Base-by-base conservation (phyloP, 2,797 vertebrate species). In the Xyrichtys novacula region DNA sequence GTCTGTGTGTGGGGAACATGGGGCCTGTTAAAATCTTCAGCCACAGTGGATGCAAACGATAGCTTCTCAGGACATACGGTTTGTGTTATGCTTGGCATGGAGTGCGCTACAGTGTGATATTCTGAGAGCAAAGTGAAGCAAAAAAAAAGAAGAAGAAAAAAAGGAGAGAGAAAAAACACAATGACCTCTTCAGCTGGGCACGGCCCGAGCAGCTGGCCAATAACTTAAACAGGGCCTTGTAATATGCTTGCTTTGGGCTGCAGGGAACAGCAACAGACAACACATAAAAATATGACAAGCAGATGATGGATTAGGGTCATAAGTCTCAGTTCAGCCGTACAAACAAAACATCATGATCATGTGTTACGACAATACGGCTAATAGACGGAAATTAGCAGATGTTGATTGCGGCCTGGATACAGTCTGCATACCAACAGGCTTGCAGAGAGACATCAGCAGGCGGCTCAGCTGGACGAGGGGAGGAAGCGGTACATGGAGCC, bases 261-360 rank as follows among this genome's bases (percentile, higher is more conserved):
- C 84, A 80, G 91, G 94, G 91, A 94, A 85, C 89, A 87, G 88
- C 90, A 91, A 34, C 77, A 93, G 94, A 94, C 92, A 94, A 94
- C 88, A 83, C 89, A 94, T 94, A 94, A 95, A 96, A 93, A 93
- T 94, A 93, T 94, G 95, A 96, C 92, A 92, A 92, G 90, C 84
- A 89, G 83, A 94, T 96, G 96, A 96, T 95, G 95, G 94, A 96
- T 95, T 94, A 92, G 90, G 94, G 94, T 94, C 94, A 85, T 94
- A 93, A 92, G 93, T 94, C 95, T 96, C 92, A 90, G 92, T 95
- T 95, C 93, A 94, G 93, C 92, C 94, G 80, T 93, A 92, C 92
- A 94, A 94, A 95, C 94, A 94, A 95, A 96, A 95, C 93, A 93
- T 93, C 91, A 67, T 90, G 90, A 94, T 94, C 78, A 65, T 92